These are phyloP conservation scores for Cheiracanthium punctorium DNA, from an alignment of 2,888 invertebrate species.

Conservation along the genomic window DNA sequence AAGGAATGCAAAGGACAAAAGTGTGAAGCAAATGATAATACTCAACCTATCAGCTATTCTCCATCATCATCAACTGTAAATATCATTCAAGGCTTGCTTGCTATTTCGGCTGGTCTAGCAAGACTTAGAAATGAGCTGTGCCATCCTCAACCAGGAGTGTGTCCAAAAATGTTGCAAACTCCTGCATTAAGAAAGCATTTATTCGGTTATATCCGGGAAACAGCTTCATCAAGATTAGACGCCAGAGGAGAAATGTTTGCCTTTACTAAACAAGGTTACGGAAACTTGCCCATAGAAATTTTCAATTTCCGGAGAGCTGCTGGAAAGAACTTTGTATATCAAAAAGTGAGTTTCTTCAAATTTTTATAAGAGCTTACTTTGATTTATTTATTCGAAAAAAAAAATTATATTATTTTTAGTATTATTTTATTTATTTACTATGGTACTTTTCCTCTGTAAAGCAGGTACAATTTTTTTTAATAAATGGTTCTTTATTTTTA, in stretches of 20 bases:
- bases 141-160: slow-evolving; percentile 63
- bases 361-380: too few relatives aligned
- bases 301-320: slow-evolving; percentile 74
- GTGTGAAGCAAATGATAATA: slow-evolving; percentile 73
- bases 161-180: slow-evolving; percentile 59
- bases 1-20: slow-evolving; percentile 71
- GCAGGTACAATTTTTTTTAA: too few relatives aligned
- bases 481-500: too few relatives aligned
- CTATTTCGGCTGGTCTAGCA: slow-evolving; percentile 73
- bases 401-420: too few relatives aligned
- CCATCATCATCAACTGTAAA: slow-evolving; percentile 70
- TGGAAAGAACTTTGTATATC: slow-evolving; percentile 62
- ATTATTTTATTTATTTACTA: neutral
- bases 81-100: slow-evolving; percentile 76
- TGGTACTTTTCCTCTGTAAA: neutral
- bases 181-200: slow-evolving; percentile 65
- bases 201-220: slow-evolving; percentile 73
- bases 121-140: slow-evolving; percentile 66
- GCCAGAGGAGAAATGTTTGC: slow-evolving; percentile 75
- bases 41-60: slow-evolving; percentile 72
- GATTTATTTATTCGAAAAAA: too few relatives aligned
- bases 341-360: slow-evolving; percentile 57
- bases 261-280: slow-evolving; percentile 76
- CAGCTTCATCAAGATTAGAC: slow-evolving; percentile 73
- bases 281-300: slow-evolving; percentile 76